Evolutionary conservation across 2,113 vertebrate species (phyloP).

Genomic region (Erythrocebus patas): DNA sequence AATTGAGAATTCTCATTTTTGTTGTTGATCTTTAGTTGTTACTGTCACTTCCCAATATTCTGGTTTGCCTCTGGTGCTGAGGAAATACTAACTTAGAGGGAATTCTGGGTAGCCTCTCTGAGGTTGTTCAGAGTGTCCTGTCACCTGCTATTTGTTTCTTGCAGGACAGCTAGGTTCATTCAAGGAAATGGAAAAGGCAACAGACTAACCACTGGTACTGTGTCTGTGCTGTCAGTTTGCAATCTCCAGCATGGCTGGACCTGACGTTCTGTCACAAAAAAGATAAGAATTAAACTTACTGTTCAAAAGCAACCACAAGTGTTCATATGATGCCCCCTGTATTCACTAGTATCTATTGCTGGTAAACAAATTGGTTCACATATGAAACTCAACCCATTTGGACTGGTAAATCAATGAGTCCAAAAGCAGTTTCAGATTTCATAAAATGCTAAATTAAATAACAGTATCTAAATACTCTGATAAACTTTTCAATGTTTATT

Average conservation of each 20-base stretch:
- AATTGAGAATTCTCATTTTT: background rate
- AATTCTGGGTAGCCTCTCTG: background rate
- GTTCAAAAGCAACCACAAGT: background rate
- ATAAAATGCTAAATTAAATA: background rate
- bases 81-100: background rate
- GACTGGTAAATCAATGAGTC: background rate
- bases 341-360: background rate
- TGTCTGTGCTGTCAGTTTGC: background rate
- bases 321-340: background rate
- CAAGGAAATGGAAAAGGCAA: background rate
- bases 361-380: background rate
- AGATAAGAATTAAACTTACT: background rate
- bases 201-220: background rate
- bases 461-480: background rate
- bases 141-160: background rate
- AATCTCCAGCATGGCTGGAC: background rate
- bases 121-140: background rate
- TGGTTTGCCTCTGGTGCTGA: background rate
- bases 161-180: background rate
- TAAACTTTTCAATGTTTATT: background rate
- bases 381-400: background rate
- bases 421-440: background rate
- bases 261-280: background rate
- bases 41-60: background rate
- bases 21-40: background rate